A percentile compares a stretch with the other conserved stretches of the same genome.
phyloP scores from a whole-genome alignment of 2,888 invertebrate species.

The Baronia brevicornis region DNA sequence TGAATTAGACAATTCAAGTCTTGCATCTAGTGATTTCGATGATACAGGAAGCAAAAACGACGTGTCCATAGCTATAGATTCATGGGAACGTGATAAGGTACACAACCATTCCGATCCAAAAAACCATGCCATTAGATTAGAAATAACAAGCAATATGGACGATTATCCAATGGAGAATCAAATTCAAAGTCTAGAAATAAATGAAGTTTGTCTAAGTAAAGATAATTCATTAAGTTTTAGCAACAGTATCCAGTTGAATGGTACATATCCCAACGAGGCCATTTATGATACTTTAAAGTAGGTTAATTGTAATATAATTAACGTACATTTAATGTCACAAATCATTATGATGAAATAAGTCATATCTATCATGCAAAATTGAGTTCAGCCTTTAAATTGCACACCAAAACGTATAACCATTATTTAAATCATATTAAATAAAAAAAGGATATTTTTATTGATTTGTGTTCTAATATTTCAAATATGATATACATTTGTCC shows the following conservation, averaged over 20 bases:
- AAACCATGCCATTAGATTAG: conserved; percentile 67
- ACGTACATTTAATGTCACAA: conserved; percentile 16
- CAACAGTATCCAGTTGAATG: conserved; percentile 72
- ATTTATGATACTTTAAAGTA: conserved; percentile 72
- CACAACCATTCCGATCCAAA: conserved; percentile 45
- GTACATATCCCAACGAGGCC: conserved; percentile 73
- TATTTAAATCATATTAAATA: no score
- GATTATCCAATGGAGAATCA: conserved; percentile 50
- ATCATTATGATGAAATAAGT: conserved; percentile 8
- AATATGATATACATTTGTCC: no score
- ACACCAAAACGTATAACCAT: no score
- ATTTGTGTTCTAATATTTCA: no score
- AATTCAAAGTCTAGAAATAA: conserved; percentile 44
- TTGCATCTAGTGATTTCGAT: conserved; percentile 59
- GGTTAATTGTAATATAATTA: conserved; percentile 27
- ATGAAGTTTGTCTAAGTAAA: conserved; percentile 57
- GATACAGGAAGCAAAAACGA: conserved; percentile 61
- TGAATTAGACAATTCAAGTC: conserved; percentile 61
- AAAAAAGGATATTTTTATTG: no score
- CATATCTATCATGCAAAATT: conserved; percentile 5
- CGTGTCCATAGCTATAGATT: conserved; percentile 60
- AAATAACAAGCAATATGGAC: conserved; percentile 67
- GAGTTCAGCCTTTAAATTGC: no score
- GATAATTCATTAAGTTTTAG: conserved; percentile 67
- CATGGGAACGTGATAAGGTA: conserved; percentile 63